A percentile compares a stretch with the other conserved stretches of the same genome.
Evolutionary conservation across 2,888 invertebrate genomes (phyloP).

Genomic region (Mythimna vitellina): DNA sequence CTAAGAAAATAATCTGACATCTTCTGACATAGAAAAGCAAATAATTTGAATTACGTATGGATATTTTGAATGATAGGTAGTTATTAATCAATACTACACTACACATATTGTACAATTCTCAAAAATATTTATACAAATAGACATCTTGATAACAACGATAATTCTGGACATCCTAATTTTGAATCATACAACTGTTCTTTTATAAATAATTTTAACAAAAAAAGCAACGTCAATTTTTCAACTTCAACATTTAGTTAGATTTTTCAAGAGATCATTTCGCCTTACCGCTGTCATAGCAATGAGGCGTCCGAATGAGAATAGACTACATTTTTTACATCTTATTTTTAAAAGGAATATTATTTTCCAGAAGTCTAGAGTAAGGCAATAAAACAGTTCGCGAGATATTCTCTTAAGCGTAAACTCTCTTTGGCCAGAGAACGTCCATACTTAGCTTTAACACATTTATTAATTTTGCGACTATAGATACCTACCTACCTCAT

Average conservation of each 20-base stretch:
- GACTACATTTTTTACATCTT: not conserved
- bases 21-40: not conserved
- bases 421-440: slow-evolving; percentile 21
- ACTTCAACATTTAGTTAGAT: slow-evolving; percentile 35
- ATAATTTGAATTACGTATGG: slow-evolving; percentile 22
- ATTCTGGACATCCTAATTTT: slow-evolving; percentile 52
- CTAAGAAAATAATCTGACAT: not conserved
- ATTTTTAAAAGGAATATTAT: slow-evolving; percentile 8
- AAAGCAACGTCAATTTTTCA: slow-evolving; percentile 24
- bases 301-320: slow-evolving; percentile 9
- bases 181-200: slow-evolving; percentile 21
- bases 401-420: slow-evolving; percentile 27
- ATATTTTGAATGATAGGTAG: slow-evolving; percentile 27
- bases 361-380: slow-evolving; percentile 29
- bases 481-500: not conserved
- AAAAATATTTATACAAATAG: slow-evolving; percentile 64
- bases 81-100: slow-evolving; percentile 43
- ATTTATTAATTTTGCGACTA: not conserved
- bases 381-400: slow-evolving; percentile 37
- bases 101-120: slow-evolving; percentile 61
- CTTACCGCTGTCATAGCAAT: slow-evolving; percentile 9
- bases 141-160: slow-evolving; percentile 59
- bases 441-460: slow-evolving; percentile 2
- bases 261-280: not conserved
- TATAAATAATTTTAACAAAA: slow-evolving; percentile 37